Base-by-base conservation (phyloP, 2,888 invertebrate species). In the Tipula lateralis region DNA sequence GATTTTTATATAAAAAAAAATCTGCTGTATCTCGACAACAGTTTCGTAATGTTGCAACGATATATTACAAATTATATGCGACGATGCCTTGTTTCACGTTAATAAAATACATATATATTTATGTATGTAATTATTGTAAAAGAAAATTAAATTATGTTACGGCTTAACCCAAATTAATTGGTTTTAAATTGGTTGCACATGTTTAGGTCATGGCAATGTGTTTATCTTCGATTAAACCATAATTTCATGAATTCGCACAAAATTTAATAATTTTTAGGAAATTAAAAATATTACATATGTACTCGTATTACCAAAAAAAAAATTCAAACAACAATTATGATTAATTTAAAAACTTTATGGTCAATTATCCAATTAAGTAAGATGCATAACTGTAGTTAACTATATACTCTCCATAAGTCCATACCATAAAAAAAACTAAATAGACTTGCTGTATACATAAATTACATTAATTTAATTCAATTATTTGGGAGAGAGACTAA, bases 321-420 rank as follows among this genome's bases (percentile, higher is more conserved):
- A 19, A 9, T 66, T 24, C 24, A 66, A n/a, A 66, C 66, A 66
- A 66, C 66, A 66, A 24, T 66, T 24, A 19, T 24, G 66, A 66
- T 66, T 66, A 66, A 66, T 66, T 66, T 66, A 66, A 66, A 66
- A 66, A 66, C 24, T 66, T 19, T 24, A 24, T 9, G 13, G 19
- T 3, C 66, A 66, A 66, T 66, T 66, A 66, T 66, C 66, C 66
- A 66, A 66, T 66, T 66, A 66, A n/a, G n/a, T n/a, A n/a, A 66
- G 66, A 66, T 66, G 66, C 66, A 66, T 66, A 66, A 66, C 66
- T 66, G 12, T 66, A 24, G 66, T 66, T 66, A 24, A 66, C 66
- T 66, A 24, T 6, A n/a, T n/a, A n/a, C n/a, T n/a, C n/a, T n/a
- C n/a, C n/a, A n/a, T n/a, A n/a, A n/a, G n/a, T n/a, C n/a, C 7